These are phyloP conservation scores for Hydrolagus colliei DNA, from an alignment of 2,797 vertebrate species.

Conservation along the genomic window DNA sequence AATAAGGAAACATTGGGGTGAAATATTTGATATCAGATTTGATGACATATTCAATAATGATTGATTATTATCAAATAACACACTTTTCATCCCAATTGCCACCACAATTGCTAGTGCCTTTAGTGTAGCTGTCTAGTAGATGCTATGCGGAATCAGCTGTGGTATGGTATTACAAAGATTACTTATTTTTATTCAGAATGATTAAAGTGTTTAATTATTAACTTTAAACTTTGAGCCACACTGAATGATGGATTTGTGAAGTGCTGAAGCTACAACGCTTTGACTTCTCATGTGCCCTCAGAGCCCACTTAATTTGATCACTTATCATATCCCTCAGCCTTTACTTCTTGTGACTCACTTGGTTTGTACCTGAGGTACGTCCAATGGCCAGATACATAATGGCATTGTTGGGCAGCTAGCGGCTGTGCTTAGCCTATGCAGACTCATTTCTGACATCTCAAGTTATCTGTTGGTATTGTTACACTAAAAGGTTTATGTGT, in stretches of 20 bases:
- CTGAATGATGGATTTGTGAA: neutral
- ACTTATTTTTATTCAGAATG: neutral
- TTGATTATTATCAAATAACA: no score
- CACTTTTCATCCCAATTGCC: no score
- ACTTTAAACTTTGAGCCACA: neutral
- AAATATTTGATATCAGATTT: no score
- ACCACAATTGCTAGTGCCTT: neutral
- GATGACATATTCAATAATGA: no score
- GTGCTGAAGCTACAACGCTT: neutral
- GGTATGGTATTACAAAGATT: neutral
- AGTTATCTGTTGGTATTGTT: constrained; percentile 17
- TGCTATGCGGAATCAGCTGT: neutral
- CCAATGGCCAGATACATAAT: constrained; percentile 2
- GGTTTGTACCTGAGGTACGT: neutral
- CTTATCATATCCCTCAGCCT: constrained; percentile 14
- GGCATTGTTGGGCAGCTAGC: neutral
- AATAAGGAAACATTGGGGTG: neutral
- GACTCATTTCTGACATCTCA: constrained; percentile 7
- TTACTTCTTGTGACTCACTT: neutral
- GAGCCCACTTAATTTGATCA: constrained; percentile 23
- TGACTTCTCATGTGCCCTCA: constrained; percentile 4
- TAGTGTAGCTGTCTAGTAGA: neutral
- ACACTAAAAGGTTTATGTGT: constrained; percentile 18
- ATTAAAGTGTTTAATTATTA: constrained; percentile 13
- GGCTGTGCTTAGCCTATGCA: neutral